phyloP scores from a whole-genome alignment of 2,888 invertebrate species.

The Tinea trinotella region DNA sequence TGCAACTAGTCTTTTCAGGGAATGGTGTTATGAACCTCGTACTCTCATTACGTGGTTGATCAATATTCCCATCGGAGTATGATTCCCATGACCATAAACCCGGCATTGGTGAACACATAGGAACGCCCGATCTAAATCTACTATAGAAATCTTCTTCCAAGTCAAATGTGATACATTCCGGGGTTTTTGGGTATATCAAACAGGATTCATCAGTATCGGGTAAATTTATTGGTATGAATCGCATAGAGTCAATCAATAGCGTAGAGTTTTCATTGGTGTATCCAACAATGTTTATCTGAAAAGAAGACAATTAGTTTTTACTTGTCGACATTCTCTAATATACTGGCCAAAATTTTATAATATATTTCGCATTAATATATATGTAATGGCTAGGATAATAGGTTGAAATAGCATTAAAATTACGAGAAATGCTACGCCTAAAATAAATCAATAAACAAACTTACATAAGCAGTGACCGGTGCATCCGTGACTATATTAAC shows the following conservation, averaged over 20 bases:
- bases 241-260: not conserved
- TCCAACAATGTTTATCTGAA: not conserved
- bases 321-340: too few relatives aligned
- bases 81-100: not conserved
- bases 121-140: not conserved
- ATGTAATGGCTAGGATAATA: too few relatives aligned
- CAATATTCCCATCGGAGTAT: not conserved
- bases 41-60: not conserved
- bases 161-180: conserved; percentile 31
- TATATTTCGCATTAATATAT: too few relatives aligned
- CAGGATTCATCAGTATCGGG: not conserved
- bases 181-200: conserved; percentile 23
- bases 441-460: too few relatives aligned
- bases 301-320: too few relatives aligned
- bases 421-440: too few relatives aligned
- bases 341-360: too few relatives aligned
- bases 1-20: not conserved
- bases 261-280: not conserved
- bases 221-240: not conserved
- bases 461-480: not conserved
- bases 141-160: not conserved
- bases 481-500: not conserved
- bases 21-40: not conserved
- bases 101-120: not conserved
- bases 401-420: too few relatives aligned